Evolutionary conservation across 2,113 vertebrate genomes (phyloP).

Genomic region (Todiramphus saurophagus): DNA sequence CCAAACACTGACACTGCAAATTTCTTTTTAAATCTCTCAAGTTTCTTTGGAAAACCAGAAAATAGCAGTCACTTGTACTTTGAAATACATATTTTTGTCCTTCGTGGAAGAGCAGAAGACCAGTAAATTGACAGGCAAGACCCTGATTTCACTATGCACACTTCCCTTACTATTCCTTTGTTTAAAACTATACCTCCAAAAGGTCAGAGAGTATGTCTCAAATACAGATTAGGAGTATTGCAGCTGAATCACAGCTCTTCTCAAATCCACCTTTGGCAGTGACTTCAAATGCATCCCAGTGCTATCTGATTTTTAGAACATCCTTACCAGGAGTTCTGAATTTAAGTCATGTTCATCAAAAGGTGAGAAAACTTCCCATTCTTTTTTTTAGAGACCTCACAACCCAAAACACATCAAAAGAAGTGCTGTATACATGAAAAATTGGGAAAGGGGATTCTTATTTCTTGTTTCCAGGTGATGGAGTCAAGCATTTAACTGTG

Average conservation of each 20-base stretch:
- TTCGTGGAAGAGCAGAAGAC: not conserved
- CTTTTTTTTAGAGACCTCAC: not conserved
- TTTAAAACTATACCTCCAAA: not conserved
- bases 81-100: not conserved
- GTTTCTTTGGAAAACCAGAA: not conserved
- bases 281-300: fast-evolving
- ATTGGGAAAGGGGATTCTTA: not conserved
- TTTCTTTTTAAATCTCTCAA: not conserved
- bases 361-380: not conserved
- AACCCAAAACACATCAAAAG: not conserved
- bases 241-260: not conserved
- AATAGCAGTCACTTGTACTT: not conserved
- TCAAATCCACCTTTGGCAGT: not conserved
- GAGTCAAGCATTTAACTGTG: not conserved
- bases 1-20: not conserved
- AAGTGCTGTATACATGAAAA: not conserved
- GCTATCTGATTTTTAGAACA: not conserved
- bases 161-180: not conserved
- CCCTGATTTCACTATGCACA: not conserved
- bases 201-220: not conserved
- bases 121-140: not conserved
- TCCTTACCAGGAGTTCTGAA: not conserved
- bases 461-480: not conserved
- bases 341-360: not conserved
- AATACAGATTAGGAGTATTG: not conserved